Conservation (phyloP, 2,113 vertebrate genomes). For the Peromyscus polionotus region DNA sequence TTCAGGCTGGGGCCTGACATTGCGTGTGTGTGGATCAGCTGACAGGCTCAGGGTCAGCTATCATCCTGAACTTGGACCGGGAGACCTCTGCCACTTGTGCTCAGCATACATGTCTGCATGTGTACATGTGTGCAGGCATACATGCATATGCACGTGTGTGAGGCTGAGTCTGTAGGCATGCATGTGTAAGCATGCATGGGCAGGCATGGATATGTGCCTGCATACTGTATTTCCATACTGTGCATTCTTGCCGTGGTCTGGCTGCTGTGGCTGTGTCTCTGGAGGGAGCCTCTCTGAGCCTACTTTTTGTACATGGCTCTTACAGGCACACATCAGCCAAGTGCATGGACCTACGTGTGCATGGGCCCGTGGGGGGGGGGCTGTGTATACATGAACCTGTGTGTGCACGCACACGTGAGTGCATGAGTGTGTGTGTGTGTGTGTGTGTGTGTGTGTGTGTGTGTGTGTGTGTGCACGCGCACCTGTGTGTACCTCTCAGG, state of each 20-base stretch:
- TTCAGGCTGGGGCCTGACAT: not conserved
- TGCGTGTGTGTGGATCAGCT: not conserved
- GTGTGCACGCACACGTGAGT: not conserved
- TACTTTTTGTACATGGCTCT: not conserved
- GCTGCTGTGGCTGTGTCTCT: not conserved
- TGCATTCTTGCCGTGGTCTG: not conserved
- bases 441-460: not conserved
- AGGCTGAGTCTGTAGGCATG: not conserved
- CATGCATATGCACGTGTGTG: not conserved
- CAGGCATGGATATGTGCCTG: not conserved
- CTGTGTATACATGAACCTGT: not conserved
- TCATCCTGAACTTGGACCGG: not conserved
- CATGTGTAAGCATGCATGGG: not conserved
- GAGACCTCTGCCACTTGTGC: not conserved
- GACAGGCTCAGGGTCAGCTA: not conserved
- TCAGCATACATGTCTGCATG: too few species aligned
- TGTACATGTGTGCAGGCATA: rapidly evolving
- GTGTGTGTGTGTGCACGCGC: not conserved
- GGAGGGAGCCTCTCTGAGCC: not conserved
- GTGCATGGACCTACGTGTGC: not conserved
- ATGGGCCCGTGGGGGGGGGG: not conserved
- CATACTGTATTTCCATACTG: not conserved
- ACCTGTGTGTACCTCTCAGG: not conserved
- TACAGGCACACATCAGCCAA: not conserved
- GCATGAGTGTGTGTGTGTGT: not conserved